Percentiles rank a stretch among this genome's conserved stretches.
phyloP scores from a whole-genome alignment of 2,113 vertebrate species.

The Catharus minimus region DNA sequence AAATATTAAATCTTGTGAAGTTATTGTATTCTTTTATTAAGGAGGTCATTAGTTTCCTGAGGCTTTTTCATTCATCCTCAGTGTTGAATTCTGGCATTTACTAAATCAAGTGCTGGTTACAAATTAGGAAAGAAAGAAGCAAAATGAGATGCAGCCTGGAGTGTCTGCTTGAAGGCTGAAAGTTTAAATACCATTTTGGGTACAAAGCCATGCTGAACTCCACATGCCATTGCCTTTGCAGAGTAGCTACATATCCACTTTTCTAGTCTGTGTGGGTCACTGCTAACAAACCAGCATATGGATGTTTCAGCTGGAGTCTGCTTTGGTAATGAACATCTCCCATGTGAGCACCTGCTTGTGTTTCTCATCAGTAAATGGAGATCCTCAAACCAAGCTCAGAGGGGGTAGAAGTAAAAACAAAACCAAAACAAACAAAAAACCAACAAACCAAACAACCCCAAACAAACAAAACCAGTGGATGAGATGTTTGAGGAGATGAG shows the following conservation, averaged over 20 bases:
- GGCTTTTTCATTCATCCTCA: constrained; percentile 57
- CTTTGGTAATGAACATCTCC: neutral
- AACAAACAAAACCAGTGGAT: neutral
- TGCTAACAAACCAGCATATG: neutral
- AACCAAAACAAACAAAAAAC: neutral
- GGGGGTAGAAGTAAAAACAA: accelerated
- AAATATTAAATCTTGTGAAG: constrained; percentile 59
- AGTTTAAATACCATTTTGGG: constrained; percentile 57
- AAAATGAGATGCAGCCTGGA: constrained; percentile 21
- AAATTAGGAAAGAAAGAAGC: constrained; percentile 54
- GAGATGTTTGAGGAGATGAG: too few species aligned
- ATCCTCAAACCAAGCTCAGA: accelerated
- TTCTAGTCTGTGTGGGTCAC: neutral
- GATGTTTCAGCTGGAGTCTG: neutral
- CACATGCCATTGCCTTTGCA: neutral
- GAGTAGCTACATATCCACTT: neutral
- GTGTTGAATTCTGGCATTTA: constrained; percentile 59
- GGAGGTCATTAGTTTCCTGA: constrained; percentile 62
- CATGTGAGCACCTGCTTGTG: neutral
- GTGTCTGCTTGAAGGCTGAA: constrained; percentile 36
- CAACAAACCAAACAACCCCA: too few species aligned
- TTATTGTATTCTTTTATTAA: constrained; percentile 51
- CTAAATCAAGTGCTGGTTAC: constrained; percentile 60
- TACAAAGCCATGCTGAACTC: constrained; percentile 31
- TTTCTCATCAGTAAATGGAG: neutral